phyloP scores from a whole-genome alignment of 1,140 invertebrate species.

The Drosophila triauraria region DNA sequence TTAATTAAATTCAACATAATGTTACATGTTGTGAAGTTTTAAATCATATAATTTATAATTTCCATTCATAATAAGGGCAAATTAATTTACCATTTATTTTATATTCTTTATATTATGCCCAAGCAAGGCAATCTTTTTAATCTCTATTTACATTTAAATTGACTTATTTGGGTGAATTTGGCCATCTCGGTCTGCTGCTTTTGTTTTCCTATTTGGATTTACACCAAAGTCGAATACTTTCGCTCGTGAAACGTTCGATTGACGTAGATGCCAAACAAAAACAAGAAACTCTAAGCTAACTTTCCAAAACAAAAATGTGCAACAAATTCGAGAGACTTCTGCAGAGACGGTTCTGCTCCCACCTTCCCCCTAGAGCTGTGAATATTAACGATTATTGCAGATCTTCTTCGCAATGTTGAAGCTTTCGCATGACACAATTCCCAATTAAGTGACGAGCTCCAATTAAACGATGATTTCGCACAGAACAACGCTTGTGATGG shows the following conservation, averaged over 20 bases:
- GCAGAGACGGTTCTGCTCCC: neutral
- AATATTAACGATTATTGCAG: neutral
- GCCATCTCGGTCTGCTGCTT: neutral
- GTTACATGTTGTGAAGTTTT: too few relatives aligned
- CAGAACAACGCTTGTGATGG: neutral
- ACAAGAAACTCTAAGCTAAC: conserved; percentile 16
- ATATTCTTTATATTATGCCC: too few relatives aligned
- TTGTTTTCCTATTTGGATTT: conserved; percentile 9
- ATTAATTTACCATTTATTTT: too few relatives aligned
- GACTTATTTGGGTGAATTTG: neutral
- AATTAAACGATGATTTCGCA: conserved; percentile 9
- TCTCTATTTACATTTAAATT: too few relatives aligned
- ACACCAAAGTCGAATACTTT: conserved; percentile 35
- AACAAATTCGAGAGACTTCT: conserved; percentile 3
- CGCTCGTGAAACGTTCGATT: conserved; percentile 28
- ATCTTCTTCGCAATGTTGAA: neutral
- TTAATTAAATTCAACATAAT: too few relatives aligned
- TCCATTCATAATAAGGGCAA: too few relatives aligned
- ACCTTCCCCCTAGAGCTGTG: neutral
- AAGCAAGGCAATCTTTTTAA: too few relatives aligned
- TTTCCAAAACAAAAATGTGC: conserved; percentile 37
- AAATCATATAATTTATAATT: too few relatives aligned
- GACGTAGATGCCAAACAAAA: conserved; percentile 32
- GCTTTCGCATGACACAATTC: conserved; percentile 8
- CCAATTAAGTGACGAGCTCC: neutral